A percentile compares a stretch with the other conserved stretches of the same genome.
These are phyloP conservation scores for Muscicapa adusta DNA, from an alignment of 2,113 vertebrate genomes.

Conservation along the genomic window DNA sequence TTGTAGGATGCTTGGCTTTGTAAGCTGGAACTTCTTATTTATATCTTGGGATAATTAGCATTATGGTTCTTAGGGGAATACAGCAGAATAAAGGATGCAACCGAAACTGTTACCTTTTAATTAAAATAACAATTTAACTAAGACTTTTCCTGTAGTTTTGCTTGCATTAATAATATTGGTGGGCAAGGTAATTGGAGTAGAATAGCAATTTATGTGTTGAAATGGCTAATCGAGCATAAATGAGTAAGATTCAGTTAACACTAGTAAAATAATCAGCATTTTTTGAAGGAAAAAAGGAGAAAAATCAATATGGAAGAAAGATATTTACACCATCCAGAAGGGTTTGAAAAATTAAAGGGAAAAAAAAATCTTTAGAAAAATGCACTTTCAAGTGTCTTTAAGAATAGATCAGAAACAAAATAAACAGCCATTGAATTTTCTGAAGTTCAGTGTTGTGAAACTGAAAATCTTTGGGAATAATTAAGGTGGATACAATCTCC, in stretches of 20 bases:
- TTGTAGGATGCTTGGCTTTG: not conserved
- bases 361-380: slow-evolving; percentile 10
- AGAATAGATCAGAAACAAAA: slow-evolving; percentile 20
- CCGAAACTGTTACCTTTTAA: not conserved
- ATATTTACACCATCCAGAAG: slow-evolving; percentile 12
- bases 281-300: slow-evolving; percentile 30
- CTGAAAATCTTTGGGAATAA: slow-evolving; percentile 53
- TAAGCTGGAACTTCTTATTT: not conserved
- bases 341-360: slow-evolving; percentile 15
- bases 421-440: not conserved
- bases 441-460: slow-evolving; percentile 50
- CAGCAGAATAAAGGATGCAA: not conserved
- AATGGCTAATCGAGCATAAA: slow-evolving; percentile 21
- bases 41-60: not conserved
- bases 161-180: not conserved
- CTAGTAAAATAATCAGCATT: slow-evolving; percentile 51
- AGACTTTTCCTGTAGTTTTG: not conserved
- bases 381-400: slow-evolving; percentile 21
- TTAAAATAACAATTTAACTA: not conserved
- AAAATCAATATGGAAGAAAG: slow-evolving; percentile 47
- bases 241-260: slow-evolving; percentile 1
- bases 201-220: not conserved
- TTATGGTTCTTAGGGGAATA: not conserved
- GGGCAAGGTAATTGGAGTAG: not conserved
- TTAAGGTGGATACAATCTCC: slow-evolving; percentile 19